Percentiles rank a stretch among this genome's conserved stretches.
phyloP scores from a whole-genome alignment of 1,140 invertebrate species.

The Cotesia chilonis region DNA sequence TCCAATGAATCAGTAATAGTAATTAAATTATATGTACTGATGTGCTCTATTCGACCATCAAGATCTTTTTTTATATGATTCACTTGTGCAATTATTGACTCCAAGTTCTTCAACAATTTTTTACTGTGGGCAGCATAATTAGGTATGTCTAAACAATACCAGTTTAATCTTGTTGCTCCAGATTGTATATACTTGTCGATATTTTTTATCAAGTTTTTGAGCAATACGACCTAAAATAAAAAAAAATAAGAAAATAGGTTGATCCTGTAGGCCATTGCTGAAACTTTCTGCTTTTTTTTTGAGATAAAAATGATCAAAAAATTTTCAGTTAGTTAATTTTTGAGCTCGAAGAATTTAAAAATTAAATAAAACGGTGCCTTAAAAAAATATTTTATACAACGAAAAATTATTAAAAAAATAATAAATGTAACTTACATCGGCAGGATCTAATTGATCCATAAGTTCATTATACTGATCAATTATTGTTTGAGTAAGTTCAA shows the following conservation, averaged over 20 bases:
- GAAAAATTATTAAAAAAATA: not conserved
- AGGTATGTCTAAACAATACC: conserved; percentile 82
- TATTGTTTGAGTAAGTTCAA: conserved; percentile 69
- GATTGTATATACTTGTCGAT: conserved; percentile 81
- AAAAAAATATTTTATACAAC: not conserved
- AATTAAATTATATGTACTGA: conserved; percentile 71
- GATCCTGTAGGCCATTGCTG: conserved; percentile 6
- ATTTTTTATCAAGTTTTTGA: conserved; percentile 75
- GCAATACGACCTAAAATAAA: conserved; percentile 67
- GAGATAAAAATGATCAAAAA: no score
- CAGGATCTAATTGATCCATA: conserved; percentile 68
- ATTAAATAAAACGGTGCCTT: not conserved
- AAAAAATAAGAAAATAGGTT: not conserved
- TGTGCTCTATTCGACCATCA: conserved; percentile 67
- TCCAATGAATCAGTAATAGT: conserved; percentile 50
- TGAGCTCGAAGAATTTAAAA: no score
- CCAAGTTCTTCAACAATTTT: conserved; percentile 69
- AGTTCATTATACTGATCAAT: conserved; percentile 72
- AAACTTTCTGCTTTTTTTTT: not conserved
- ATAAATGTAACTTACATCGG: conserved; percentile 65
- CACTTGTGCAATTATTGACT: conserved; percentile 75
- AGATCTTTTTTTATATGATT: conserved; percentile 81
- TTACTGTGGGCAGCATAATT: conserved; percentile 74
- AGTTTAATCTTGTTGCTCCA: conserved; percentile 81
- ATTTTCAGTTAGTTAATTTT: no score